Conservation (phyloP, 2,888 invertebrate species). For the Apamea sordens region DNA sequence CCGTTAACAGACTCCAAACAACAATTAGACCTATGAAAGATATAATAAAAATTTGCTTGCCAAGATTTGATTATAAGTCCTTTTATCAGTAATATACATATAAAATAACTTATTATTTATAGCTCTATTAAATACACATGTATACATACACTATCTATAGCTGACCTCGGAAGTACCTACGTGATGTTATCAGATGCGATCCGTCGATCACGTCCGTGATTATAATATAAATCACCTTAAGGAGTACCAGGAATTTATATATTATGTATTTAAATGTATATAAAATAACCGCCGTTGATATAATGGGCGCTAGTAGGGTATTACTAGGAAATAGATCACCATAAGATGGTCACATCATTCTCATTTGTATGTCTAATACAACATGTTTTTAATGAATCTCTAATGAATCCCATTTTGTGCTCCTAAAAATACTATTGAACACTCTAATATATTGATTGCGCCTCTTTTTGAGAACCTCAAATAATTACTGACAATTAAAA, state of each 20-base stretch:
- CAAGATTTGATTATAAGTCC: constrained; percentile 29
- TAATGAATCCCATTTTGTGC: no score
- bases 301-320: not conserved
- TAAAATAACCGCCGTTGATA: constrained; percentile 33
- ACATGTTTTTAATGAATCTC: no score
- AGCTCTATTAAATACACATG: constrained; percentile 14
- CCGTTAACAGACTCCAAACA: not conserved
- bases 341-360: not conserved
- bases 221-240: constrained; percentile 51
- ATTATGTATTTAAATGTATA: constrained; percentile 10
- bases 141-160: constrained; percentile 17
- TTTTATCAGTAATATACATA: constrained; percentile 47
- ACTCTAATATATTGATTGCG: no score
- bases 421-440: no score
- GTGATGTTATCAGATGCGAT: constrained; percentile 72
- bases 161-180: constrained; percentile 58
- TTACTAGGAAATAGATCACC: constrained; percentile 12
- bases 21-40: not conserved
- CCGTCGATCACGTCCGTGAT: constrained; percentile 42
- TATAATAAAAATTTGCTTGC: not conserved
- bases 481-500: no score
- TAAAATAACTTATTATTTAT: constrained; percentile 26
- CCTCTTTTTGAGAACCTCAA: no score
- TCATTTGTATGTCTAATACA: not conserved
- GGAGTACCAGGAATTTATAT: constrained; percentile 29